These are phyloP conservation scores for Porites cylindrica DNA, from an alignment of 92 coral and sea anemone genomes.

Conservation along the genomic window DNA sequence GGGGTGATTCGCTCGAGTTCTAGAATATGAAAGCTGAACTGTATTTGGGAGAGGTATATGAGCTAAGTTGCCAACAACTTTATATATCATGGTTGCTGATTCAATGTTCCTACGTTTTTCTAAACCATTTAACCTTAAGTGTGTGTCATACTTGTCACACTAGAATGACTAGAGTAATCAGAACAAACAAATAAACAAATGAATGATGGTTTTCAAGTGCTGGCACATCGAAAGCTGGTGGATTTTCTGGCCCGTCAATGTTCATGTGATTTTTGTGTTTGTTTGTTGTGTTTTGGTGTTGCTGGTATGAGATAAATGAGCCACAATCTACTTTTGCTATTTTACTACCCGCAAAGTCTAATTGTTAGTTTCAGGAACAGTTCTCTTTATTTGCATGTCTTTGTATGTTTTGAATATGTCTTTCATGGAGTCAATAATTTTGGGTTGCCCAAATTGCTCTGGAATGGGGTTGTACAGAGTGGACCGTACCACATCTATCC, in stretches of 20 bases:
- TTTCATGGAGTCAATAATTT: slow-evolving; percentile 10
- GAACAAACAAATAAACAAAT: slow-evolving; percentile 26
- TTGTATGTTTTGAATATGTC: background rate
- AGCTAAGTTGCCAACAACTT: slow-evolving; percentile 20
- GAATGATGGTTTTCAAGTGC: background rate
- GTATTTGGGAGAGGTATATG: background rate
- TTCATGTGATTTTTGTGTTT: slow-evolving; percentile 40
- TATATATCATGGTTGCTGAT: slow-evolving; percentile 25
- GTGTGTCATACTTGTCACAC: slow-evolving; percentile 44
- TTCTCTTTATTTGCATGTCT: slow-evolving; percentile 17
- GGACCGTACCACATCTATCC: slow-evolving; percentile 42
- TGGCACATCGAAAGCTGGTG: slow-evolving; percentile 19
- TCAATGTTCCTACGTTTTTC: slow-evolving; percentile 6
- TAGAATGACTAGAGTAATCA: slow-evolving; percentile 28
- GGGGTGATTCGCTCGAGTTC: background rate
- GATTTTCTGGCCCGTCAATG: slow-evolving; percentile 22
- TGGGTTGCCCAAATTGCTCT: slow-evolving; percentile 2
- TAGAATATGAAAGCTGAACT: background rate
- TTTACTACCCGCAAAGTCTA: background rate
- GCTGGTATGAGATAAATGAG: slow-evolving; percentile 40
- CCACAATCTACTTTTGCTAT: slow-evolving; percentile 35
- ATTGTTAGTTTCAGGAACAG: background rate
- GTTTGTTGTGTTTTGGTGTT: background rate
- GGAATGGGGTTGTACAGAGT: slow-evolving; percentile 45
- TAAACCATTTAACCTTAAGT: slow-evolving; percentile 29